These are phyloP conservation scores for Oncorhynchus mykiss DNA, from an alignment of 2,113 vertebrate species.

Conservation along the genomic window DNA sequence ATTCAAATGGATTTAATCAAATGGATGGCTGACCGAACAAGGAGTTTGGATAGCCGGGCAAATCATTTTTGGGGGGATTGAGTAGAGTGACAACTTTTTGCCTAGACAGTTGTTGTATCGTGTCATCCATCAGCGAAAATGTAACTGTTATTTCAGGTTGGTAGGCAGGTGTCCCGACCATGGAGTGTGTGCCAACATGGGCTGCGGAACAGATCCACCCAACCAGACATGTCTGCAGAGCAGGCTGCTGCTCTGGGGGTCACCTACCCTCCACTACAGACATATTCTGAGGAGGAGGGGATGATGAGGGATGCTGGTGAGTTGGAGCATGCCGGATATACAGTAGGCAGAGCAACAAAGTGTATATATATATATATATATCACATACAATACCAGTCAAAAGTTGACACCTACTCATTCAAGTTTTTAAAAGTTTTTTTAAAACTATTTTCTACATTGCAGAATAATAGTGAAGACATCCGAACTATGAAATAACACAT, in stretches of 20 bases:
- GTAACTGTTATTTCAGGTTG: background rate
- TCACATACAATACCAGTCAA: background rate
- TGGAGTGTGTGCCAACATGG: background rate
- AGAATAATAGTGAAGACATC: too few species aligned
- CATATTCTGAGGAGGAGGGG: conserved; percentile 2
- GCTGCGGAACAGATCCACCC: background rate
- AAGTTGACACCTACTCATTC: too few species aligned
- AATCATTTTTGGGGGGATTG: too few species aligned
- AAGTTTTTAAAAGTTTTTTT: too few species aligned
- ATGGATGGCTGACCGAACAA: too few species aligned
- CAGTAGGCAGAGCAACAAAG: too few species aligned
- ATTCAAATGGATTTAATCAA: too few species aligned
- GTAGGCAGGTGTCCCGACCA: conserved; percentile 2
- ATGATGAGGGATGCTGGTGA: conserved; percentile 17
- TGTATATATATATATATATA: too few species aligned
- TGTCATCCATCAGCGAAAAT: background rate
- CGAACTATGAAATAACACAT: too few species aligned
- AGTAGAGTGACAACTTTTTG: background rate
- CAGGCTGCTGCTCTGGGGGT: background rate
- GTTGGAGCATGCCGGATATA: too few species aligned
- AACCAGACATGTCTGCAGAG: background rate
- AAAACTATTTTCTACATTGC: too few species aligned
- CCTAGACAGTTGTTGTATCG: background rate
- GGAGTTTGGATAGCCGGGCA: too few species aligned
- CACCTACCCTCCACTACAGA: conserved; percentile 3